These are phyloP conservation scores for Cariama cristata DNA, from an alignment of 2,113 vertebrate genomes.

Conservation along the genomic window DNA sequence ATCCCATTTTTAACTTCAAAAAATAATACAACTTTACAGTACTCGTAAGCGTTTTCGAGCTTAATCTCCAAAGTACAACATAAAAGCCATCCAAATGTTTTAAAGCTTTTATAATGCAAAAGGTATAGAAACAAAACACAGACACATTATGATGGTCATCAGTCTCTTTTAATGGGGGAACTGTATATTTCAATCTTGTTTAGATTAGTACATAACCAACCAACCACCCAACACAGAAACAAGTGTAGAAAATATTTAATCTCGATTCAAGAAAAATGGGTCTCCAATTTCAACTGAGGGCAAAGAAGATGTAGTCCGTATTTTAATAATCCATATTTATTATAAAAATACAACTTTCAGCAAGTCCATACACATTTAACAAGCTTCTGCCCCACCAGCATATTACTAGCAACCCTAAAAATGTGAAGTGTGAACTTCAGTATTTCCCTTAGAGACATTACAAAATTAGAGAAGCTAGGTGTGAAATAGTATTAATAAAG, in stretches of 20 bases:
- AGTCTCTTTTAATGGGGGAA: slow-evolving; percentile 82
- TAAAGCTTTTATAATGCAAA: slow-evolving; percentile 72
- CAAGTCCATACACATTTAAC: slow-evolving; percentile 65
- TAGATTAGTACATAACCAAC: slow-evolving; percentile 77
- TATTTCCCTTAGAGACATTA: neutral
- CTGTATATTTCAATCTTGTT: slow-evolving; percentile 71
- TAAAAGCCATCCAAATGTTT: slow-evolving; percentile 51
- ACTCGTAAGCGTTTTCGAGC: neutral
- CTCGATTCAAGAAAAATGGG: slow-evolving; percentile 62
- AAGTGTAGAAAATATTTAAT: slow-evolving; percentile 64
- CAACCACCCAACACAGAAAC: slow-evolving; percentile 75
- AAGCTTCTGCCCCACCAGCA: slow-evolving; percentile 66
- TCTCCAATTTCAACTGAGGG: slow-evolving; percentile 72
- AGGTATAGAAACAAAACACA: slow-evolving; percentile 82
- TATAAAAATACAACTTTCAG: slow-evolving; percentile 74
- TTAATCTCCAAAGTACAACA: slow-evolving; percentile 37
- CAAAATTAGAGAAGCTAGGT: neutral
- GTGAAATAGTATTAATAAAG: neutral
- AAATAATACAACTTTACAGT: neutral
- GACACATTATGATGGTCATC: slow-evolving; percentile 78
- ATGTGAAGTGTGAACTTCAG: slow-evolving; percentile 1
- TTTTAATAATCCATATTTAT: slow-evolving; percentile 72
- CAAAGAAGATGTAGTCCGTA: slow-evolving; percentile 74
- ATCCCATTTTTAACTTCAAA: neutral
- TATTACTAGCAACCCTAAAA: slow-evolving; percentile 49